Percentiles rank a stretch among this genome's conserved stretches.
These are phyloP conservation scores for Palaemon carinicauda DNA, from an alignment of 1,140 invertebrate genomes.

Conservation along the genomic window DNA sequence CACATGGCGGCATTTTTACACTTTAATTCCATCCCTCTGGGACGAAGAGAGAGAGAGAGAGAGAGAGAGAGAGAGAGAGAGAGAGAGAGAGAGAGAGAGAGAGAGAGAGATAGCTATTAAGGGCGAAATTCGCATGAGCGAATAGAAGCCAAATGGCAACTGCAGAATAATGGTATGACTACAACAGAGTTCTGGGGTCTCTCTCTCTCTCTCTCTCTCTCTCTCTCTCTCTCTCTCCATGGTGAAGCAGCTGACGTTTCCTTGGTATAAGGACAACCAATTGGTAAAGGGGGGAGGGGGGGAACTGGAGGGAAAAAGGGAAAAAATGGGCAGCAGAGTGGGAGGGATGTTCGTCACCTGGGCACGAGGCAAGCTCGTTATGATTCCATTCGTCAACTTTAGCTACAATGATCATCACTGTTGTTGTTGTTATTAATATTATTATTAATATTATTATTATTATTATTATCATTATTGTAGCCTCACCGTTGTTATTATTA, in stretches of 20 bases:
- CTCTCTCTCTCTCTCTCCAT: neutral
- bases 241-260: constrained; percentile 15
- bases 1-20: constrained; percentile 44
- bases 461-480: no score
- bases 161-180: neutral
- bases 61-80: no score
- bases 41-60: no score
- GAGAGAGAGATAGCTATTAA: no score
- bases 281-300: neutral
- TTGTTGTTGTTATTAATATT: no score
- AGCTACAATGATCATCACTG: no score
- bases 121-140: neutral
- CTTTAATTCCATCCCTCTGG: constrained; percentile 20
- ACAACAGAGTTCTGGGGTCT: neutral
- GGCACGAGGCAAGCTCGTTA: neutral
- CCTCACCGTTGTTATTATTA: no score
- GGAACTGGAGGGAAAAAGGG: no score
- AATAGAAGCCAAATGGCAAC: neutral
- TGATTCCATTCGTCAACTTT: no score
- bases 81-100: no score
- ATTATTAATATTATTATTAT: no score
- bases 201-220: neutral
- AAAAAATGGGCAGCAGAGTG: no score
- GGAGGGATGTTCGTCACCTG: neutral
- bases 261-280: neutral